These are phyloP conservation scores for Cerastis rubricosa DNA, from an alignment of 2,888 invertebrate genomes.

Conservation along the genomic window DNA sequence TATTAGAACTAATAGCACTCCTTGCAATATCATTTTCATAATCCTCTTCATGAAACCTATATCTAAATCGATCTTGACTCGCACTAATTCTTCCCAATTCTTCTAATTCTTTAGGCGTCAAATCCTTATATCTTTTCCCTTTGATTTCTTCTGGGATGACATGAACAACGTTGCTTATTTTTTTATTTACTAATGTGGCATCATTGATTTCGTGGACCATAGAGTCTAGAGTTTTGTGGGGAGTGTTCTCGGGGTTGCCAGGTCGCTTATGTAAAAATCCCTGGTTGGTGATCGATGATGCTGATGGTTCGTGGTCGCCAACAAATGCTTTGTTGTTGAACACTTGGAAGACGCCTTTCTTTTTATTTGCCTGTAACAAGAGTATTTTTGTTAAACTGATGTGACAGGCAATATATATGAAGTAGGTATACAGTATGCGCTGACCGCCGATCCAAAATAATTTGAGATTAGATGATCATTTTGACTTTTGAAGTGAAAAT, in stretches of 20 bases:
- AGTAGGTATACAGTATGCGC: neutral
- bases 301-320: conserved; percentile 60
- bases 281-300: conserved; percentile 70
- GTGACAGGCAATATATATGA: neutral
- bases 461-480: too few species aligned
- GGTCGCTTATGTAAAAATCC: conserved; percentile 83
- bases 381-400: neutral
- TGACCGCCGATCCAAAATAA: too few species aligned
- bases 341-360: conserved; percentile 67
- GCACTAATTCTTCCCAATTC: conserved; percentile 81
- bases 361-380: conserved; percentile 72
- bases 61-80: conserved; percentile 82
- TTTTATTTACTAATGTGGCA: conserved; percentile 56
- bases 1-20: conserved; percentile 65
- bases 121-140: conserved; percentile 81
- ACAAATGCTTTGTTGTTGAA: conserved; percentile 80
- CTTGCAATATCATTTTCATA: conserved; percentile 79
- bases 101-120: conserved; percentile 79
- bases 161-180: conserved; percentile 55
- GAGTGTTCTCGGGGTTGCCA: conserved; percentile 80
- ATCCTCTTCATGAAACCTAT: conserved; percentile 80
- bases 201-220: conserved; percentile 81
- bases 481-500: too few species aligned
- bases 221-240: conserved; percentile 82
- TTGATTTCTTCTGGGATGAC: conserved; percentile 76